Base-by-base conservation (phyloP, 1,140 invertebrate genomes). In the Brachionus sp. region DNA sequence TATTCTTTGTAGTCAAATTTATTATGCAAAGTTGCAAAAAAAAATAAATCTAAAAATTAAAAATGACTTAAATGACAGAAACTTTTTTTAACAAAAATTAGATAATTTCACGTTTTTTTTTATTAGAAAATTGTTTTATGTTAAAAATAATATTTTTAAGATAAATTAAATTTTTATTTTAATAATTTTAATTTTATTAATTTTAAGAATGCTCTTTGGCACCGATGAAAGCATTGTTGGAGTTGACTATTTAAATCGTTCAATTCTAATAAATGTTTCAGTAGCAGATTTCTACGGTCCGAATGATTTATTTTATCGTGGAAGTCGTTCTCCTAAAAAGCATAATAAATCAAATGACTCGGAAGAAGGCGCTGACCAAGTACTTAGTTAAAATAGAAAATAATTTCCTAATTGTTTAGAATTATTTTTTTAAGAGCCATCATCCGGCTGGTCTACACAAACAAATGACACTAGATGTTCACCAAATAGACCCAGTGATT, bases 181-280 rank as follows among this genome's bases (percentile, higher is more conserved):
- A n/a, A n/a, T n/a, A n/a, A n/a, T n/a, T n/a, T n/a, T n/a, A n/a
- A n/a, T n/a, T n/a, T n/a, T n/a, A n/a, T n/a, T n/a, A n/a, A n/a
- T n/a, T n/a, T n/a, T n/a, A n/a, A 97, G 96, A 87, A 92, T 98
- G 92, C 94, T 95, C 84, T 98, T 97, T 91, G 96, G 96, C 86
- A 97, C 95, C 89, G 95, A 98, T 89, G 93, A 93, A 85, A 95
- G 96, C 84, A 89, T 98, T 86, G 95, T 95, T 86, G 93, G 98
- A 89, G 92, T 98, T 86, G 96, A 98, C 91, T 93, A 95, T 88
- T 91, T 95, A 86, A 95, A 97, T 89, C 95, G 95, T 90, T 92
- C 92, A 83, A 93, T 94, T 89, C 91, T 98, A 84, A 90, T 95
- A 84, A 96, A 95, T 89, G 86, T 91, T 80, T 88, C 87, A 53